A percentile compares a stretch with the other conserved stretches of the same genome.
Evolutionary conservation across 2,888 invertebrate genomes (phyloP).

Genomic region (Epirrita christyi): DNA sequence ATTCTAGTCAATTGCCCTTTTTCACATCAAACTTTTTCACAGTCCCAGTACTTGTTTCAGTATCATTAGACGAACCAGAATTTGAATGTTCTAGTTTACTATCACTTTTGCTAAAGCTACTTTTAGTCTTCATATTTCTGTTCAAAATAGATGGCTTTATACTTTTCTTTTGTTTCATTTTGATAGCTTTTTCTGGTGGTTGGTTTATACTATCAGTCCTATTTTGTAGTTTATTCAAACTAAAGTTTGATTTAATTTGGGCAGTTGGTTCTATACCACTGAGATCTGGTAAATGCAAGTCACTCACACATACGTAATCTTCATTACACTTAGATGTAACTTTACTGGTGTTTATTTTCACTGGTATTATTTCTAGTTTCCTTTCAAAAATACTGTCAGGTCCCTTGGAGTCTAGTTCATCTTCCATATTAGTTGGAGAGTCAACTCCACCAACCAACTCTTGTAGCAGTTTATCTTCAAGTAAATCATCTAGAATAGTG

Average conservation of each 20-base stretch:
- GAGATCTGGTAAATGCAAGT: constrained; percentile 68
- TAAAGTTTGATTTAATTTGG: constrained; percentile 75
- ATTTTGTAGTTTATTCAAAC: constrained; percentile 71
- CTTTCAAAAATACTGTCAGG: constrained; percentile 71
- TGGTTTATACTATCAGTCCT: constrained; percentile 75
- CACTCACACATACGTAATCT: constrained; percentile 71
- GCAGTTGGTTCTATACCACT: constrained; percentile 69
- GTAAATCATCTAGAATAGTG: constrained; percentile 62
- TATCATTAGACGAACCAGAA: constrained; percentile 85
- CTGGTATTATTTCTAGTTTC: constrained; percentile 76
- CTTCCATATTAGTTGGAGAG: constrained; percentile 66
- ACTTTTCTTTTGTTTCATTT: constrained; percentile 66
- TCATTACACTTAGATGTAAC: constrained; percentile 60
- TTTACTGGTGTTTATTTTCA: constrained; percentile 66
- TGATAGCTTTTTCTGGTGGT: constrained; percentile 73
- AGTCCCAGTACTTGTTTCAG: constrained; percentile 79
- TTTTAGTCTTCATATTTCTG: constrained; percentile 58
- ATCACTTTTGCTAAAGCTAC: constrained; percentile 55
- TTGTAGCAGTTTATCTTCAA: constrained; percentile 74
- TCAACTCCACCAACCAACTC: constrained; percentile 77
- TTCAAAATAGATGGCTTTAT: constrained; percentile 64
- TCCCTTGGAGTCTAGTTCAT: constrained; percentile 73
- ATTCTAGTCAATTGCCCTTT: constrained; percentile 30
- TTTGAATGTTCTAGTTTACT: constrained; percentile 79
- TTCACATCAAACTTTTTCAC: constrained; percentile 69